phyloP scores from a whole-genome alignment of 2,797 vertebrate genomes.

The Antennarius maculatus region DNA sequence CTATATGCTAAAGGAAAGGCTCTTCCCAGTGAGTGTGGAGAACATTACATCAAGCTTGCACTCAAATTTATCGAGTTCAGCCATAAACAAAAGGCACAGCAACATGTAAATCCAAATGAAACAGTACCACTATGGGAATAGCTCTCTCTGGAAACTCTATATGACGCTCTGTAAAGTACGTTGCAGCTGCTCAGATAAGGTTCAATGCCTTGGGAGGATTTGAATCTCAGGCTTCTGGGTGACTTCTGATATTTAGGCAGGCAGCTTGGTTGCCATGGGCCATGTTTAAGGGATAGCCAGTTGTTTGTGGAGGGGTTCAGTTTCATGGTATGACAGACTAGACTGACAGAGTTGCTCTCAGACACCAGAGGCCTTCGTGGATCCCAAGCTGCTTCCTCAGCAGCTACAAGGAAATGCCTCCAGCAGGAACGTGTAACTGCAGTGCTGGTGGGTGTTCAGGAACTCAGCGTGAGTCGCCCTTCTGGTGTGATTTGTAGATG shows the following conservation, averaged over 20 bases:
- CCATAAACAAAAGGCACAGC: slow-evolving; percentile 43
- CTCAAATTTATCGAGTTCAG: slow-evolving; percentile 22
- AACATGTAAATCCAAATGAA: slow-evolving; percentile 47
- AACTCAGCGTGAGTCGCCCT: background rate
- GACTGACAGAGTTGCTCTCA: slow-evolving; percentile 30
- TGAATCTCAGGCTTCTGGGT: slow-evolving; percentile 37
- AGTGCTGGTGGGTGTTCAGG: slow-evolving; percentile 10
- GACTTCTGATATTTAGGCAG: slow-evolving; percentile 56
- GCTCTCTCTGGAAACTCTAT: slow-evolving; percentile 49
- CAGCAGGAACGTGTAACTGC: slow-evolving; percentile 38
- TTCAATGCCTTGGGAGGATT: slow-evolving; percentile 31
- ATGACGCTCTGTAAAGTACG: slow-evolving; percentile 46
- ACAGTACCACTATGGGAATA: slow-evolving; percentile 66
- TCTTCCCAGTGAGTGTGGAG: background rate
- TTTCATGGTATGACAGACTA: slow-evolving; percentile 36
- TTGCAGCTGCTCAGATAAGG: slow-evolving; percentile 60
- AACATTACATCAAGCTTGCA: background rate
- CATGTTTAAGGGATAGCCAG: slow-evolving; percentile 34
- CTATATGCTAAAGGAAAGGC: slow-evolving; percentile 10
- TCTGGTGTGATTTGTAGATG: slow-evolving; percentile 39
- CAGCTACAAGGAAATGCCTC: slow-evolving; percentile 31
- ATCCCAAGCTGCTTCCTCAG: slow-evolving; percentile 44
- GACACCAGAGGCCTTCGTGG: slow-evolving; percentile 18
- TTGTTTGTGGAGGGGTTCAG: slow-evolving; percentile 31
- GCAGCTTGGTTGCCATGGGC: slow-evolving; percentile 24